These are phyloP conservation scores for Tupaia tana DNA, from an alignment of 2,113 vertebrate genomes.

Conservation along the genomic window DNA sequence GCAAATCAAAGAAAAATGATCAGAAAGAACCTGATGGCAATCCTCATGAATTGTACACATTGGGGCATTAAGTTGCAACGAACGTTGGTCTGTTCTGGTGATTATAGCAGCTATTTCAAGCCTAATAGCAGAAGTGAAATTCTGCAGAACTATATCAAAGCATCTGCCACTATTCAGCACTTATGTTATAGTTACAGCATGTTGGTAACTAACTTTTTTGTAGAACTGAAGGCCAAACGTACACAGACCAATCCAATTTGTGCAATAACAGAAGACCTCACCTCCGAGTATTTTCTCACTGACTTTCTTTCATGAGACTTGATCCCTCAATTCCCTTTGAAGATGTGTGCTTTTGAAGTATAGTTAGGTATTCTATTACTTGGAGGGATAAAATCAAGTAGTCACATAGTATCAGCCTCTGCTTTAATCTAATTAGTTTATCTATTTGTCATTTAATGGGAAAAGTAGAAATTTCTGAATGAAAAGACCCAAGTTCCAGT, in stretches of 20 bases:
- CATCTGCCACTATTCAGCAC: not conserved
- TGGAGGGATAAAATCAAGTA: conserved; percentile 1
- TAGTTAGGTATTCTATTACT: conserved; percentile 27
- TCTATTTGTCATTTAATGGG: conserved; percentile 1
- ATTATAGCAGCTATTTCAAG: conserved; percentile 75
- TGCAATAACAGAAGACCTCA: not conserved
- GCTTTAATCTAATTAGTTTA: not conserved
- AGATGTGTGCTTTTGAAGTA: conserved; percentile 32
- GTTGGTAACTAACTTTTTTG: not conserved
- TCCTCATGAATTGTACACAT: conserved; percentile 80
- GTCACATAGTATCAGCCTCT: not conserved
- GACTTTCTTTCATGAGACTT: not conserved
- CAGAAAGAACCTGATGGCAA: conserved; percentile 79
- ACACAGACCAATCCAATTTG: not conserved
- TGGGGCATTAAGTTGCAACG: conserved; percentile 54
- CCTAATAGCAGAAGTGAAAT: conserved; percentile 75
- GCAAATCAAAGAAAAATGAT: conserved; percentile 87
- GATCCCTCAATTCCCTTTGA: conserved; percentile 20
- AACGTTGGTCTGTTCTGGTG: conserved; percentile 71
- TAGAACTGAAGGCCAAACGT: not conserved
- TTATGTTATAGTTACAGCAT: not conserved
- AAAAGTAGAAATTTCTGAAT: not conserved
- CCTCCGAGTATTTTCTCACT: not conserved
- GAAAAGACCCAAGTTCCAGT: not conserved
- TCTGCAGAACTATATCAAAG: conserved; percentile 38